Evolutionary conservation across 2,888 invertebrate genomes (phyloP), one percentile per base, ranked within the genome.

Genomic region (Sphaerolaimus hirsutus): DNA sequence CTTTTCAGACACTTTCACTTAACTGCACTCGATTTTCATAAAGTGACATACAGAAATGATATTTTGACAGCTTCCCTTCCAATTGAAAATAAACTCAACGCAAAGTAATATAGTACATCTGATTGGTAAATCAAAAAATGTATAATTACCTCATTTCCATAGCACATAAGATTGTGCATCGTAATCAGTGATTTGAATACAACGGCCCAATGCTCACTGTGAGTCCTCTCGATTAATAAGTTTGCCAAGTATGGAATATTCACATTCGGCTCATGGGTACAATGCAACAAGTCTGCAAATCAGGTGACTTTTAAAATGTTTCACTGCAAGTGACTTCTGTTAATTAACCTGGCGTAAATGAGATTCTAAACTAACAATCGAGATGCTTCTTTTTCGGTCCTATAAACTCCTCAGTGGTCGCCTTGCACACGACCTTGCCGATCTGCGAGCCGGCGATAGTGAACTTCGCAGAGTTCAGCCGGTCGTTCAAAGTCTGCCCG

Each of bases 321-420:
- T 12, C 32, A 32, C 17, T 17, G 32, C n/a, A n/a, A n/a, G n/a
- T n/a, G n/a, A n/a, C n/a, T n/a, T n/a, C n/a, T n/a, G n/a, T n/a
- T n/a, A n/a, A n/a, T n/a, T n/a, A n/a, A n/a, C n/a, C n/a, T n/a
- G n/a, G n/a, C n/a, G n/a, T n/a, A n/a, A n/a, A 17, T 7, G 12
- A 21, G 7, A 10, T 14, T n/a, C 17, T 23, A 22, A 23, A 81
- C 87, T 86, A 72, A 97, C 93, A 97, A 72, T 97, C 93, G 71
- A 99, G 78, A 75, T 97, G 97, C 74, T 97, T 97, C 77, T 91
- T 91, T 75, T 97, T 99, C 52, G 97, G 97, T 56, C 87, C 91
- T 70, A 91, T 87, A 74, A 91, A 77, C 75, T 99, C 97, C 75
- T 97, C 97, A 56, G 97, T 97, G 56, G 97, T 97, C 53, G 97